A percentile compares a stretch with the other conserved stretches of the same genome.
These are phyloP conservation scores for Saimiri boliviensis DNA, from an alignment of 2,113 vertebrate species.

Conservation along the genomic window DNA sequence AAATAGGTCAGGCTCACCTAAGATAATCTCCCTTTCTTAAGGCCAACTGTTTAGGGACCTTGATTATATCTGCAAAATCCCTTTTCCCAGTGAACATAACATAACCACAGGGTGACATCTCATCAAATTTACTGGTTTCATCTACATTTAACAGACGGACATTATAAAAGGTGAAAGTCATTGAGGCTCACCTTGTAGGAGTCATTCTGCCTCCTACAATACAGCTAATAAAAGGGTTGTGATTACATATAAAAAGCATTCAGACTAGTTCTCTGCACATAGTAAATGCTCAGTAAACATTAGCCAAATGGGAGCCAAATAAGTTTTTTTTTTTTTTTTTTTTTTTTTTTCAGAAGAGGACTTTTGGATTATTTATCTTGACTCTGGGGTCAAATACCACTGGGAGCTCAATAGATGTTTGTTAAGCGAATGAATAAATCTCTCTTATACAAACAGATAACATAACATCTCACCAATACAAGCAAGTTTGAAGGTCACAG, in stretches of 20 bases:
- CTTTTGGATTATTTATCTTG: slow-evolving; percentile 52
- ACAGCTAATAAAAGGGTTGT: not conserved
- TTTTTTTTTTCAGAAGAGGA: not conserved
- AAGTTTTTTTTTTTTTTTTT: not conserved
- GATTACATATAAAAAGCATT: not conserved
- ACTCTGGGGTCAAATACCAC: not conserved
- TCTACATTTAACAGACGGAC: not conserved
- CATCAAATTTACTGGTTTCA: not conserved
- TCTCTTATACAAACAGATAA: not conserved
- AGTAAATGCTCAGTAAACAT: slow-evolving; percentile 32
- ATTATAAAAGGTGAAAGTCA: not conserved
- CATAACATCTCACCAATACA: not conserved
- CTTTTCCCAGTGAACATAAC: not conserved
- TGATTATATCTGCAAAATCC: not conserved
- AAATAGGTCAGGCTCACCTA: not conserved
- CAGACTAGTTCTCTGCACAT: not conserved
- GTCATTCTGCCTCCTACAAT: not conserved
- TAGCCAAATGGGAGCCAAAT: not conserved
- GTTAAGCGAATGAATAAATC: not conserved
- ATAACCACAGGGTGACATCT: not conserved
- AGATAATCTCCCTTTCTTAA: not conserved
- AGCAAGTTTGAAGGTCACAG: not conserved
- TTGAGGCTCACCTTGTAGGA: not conserved
- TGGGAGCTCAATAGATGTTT: slow-evolving; percentile 12
- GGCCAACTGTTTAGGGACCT: not conserved